Evolutionary conservation across 2,888 invertebrate genomes (phyloP), one percentile per base, ranked within the genome.

Genomic region (Aporophyla lueneburgensis): DNA sequence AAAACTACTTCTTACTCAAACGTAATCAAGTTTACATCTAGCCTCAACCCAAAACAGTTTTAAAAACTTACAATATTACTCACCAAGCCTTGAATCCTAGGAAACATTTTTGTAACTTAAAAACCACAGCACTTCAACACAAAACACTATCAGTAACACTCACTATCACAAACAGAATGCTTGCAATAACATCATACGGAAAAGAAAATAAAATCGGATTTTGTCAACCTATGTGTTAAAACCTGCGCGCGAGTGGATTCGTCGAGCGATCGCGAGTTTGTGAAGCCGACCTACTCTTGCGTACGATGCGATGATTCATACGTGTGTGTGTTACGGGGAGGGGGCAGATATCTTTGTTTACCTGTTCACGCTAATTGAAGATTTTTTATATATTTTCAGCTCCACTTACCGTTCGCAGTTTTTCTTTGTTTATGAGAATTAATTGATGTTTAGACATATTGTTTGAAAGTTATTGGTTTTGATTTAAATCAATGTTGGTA

Each of bases 81-180:
- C 84, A 96, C 96, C 96, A 96, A 90, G 90, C 96, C 96, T 86
- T 96, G 96, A 86, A 96, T 95, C 94, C 95, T 94, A 61, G 96
- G 96, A 92, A 96, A 96, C 96, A 96, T 96, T 85, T 85, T 91
- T 94, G 82, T n/a, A 72, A 71, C 68, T 56, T 73, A 40, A 58
- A 65, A 71, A 77, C 77, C 86, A 90, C 88, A 89, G 83, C 89
- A 89, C 90, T 89, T 87, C 88, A 91, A 90, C 82, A 80, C 72
- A 85, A 89, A 89, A 88, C 92, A 92, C 92, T 92, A 91, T 89
- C 76, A 84, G 89, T 90, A 93, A 89, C 88, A 87, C 89, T 83
- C 87, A 87, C 85, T 81, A 79, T 86, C 88, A 89, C 89, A 86
- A 78, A 84, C 81, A 81, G 83, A 87, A 86, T 83, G 78, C 27